These are phyloP conservation scores for Leptothorax acervorum DNA, from an alignment of 2,888 invertebrate species.

Conservation along the genomic window DNA sequence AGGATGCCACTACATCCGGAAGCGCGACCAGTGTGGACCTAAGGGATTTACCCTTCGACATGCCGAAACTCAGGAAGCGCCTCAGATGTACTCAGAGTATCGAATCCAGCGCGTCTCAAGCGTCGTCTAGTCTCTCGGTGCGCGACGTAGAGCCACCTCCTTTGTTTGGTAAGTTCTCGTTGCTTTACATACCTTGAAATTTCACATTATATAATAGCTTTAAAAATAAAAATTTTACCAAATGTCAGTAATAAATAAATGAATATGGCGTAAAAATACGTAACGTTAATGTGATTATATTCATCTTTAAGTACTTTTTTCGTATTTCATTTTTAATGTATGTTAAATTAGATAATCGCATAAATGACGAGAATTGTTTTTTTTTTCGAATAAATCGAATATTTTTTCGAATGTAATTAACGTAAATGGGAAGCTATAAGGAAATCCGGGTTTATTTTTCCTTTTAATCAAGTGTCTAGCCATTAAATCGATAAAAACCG, in stretches of 20 bases:
- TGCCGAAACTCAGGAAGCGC: constrained; percentile 94
- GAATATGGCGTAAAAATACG: not conserved
- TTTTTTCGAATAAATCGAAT: not conserved
- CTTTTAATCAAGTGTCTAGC: constrained; percentile 67
- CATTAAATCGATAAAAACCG: constrained; percentile 77
- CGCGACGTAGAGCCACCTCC: constrained; percentile 89
- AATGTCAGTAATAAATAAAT: not conserved
- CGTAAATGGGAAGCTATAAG: constrained; percentile 2
- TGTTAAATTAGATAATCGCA: not conserved
- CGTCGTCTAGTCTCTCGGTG: constrained; percentile 93
- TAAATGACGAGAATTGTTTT: not conserved
- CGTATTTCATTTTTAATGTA: not conserved
- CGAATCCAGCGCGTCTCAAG: constrained; percentile 92
- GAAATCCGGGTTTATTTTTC: constrained; percentile 14
- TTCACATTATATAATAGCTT: not conserved
- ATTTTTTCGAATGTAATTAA: constrained; percentile 7
- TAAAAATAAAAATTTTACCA: not conserved
- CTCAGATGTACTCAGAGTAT: constrained; percentile 89
- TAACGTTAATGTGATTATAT: not conserved
- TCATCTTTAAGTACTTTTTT: not conserved
- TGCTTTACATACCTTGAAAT: not conserved
- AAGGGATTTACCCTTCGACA: constrained; percentile 94
- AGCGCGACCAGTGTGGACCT: constrained; percentile 92
- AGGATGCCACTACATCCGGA: constrained; percentile 90
- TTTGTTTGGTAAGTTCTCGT: constrained; percentile 86